These are phyloP conservation scores for Magallana nippona DNA, from an alignment of 2,888 invertebrate species.

Conservation along the genomic window DNA sequence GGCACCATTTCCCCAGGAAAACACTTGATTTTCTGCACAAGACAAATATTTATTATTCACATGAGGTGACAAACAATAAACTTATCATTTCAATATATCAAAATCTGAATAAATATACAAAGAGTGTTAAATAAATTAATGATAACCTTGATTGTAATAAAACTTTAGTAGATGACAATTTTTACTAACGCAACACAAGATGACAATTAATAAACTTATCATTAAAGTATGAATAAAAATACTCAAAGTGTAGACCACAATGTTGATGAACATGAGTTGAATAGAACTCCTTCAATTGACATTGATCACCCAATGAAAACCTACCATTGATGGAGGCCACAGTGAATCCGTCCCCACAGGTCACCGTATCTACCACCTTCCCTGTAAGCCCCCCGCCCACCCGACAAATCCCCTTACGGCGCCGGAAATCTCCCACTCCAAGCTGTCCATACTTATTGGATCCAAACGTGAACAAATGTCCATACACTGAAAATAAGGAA, in stretches of 20 bases:
- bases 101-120: too few species aligned
- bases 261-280: background rate
- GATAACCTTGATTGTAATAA: too few species aligned
- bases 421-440: conserved; percentile 77
- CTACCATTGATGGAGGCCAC: conserved; percentile 78
- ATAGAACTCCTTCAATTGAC: background rate
- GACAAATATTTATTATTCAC: background rate
- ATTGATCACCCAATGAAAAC: background rate
- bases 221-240: too few species aligned
- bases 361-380: conserved; percentile 74
- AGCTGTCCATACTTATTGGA: conserved; percentile 78
- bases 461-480: conserved; percentile 78
- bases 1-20: conserved; percentile 78
- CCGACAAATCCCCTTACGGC: conserved; percentile 63
- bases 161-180: too few species aligned
- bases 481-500: conserved; percentile 68
- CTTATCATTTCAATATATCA: too few species aligned
- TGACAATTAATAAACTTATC: too few species aligned
- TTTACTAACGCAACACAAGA: too few species aligned
- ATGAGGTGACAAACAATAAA: too few species aligned
- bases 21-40: conserved; percentile 76
- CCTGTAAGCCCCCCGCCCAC: conserved; percentile 74
- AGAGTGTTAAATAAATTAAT: too few species aligned
- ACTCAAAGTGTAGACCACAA: background rate
- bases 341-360: conserved; percentile 79